These are phyloP conservation scores for Prionace glauca DNA, from an alignment of 2,797 vertebrate species.

Conservation along the genomic window DNA sequence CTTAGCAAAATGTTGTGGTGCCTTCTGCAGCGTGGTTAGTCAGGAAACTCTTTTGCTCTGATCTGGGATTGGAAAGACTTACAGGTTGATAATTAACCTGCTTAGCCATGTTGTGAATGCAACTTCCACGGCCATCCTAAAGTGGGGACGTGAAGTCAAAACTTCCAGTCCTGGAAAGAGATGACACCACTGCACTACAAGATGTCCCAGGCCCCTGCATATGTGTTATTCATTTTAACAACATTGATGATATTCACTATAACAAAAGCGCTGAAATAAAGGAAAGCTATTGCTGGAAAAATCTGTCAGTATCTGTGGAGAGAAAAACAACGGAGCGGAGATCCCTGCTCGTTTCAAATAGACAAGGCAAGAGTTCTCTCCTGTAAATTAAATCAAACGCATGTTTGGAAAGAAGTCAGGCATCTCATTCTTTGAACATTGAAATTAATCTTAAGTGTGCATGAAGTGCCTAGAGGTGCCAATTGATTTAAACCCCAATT, in stretches of 20 bases:
- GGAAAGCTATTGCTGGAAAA: neutral
- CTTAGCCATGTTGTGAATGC: too few species aligned
- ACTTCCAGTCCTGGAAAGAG: too few species aligned
- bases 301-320: neutral
- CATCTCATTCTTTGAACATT: neutral
- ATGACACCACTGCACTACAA: too few species aligned
- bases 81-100: too few species aligned
- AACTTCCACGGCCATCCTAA: too few species aligned
- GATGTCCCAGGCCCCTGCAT: neutral
- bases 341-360: neutral
- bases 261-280: neutral
- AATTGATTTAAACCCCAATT: neutral
- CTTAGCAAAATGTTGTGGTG: too few species aligned
- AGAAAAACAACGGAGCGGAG: too few species aligned
- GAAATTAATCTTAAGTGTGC: neutral
- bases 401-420: neutral
- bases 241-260: neutral
- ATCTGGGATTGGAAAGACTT: too few species aligned
- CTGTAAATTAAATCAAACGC: neutral
- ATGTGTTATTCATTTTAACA: neutral
- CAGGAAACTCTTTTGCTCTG: too few species aligned
- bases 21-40: too few species aligned
- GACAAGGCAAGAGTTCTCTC: neutral
- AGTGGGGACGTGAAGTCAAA: too few species aligned
- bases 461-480: neutral